Conservation (phyloP, 2,797 vertebrate genomes). For the Paedocypris micromegethes region DNA sequence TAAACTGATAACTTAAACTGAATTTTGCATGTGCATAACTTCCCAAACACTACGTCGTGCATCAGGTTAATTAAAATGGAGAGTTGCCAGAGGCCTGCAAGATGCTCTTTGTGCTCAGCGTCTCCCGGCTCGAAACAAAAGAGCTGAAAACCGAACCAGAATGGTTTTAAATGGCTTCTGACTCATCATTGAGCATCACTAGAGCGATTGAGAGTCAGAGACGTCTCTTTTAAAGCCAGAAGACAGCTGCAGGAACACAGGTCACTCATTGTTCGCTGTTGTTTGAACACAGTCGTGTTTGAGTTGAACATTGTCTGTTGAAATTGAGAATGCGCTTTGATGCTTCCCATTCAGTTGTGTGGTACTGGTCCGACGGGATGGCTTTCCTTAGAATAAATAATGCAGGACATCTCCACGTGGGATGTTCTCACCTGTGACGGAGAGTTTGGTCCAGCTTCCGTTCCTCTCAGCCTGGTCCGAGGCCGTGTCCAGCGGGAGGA, state of each 20-base stretch:
- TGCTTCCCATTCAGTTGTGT: conserved; percentile 12
- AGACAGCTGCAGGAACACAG: conserved; percentile 30
- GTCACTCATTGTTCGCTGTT: conserved; percentile 28
- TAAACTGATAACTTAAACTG: too few species aligned
- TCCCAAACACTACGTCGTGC: too few species aligned
- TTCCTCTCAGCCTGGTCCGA: conserved; percentile 75
- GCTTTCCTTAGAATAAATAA: conserved; percentile 10
- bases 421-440: conserved; percentile 74
- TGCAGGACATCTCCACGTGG: not conserved
- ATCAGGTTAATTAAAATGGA: not conserved
- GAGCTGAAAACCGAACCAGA: conserved; percentile 7
- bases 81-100: conserved; percentile 1
- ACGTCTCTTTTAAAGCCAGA: not conserved
- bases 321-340: conserved; percentile 4
- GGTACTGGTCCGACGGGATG: not conserved
- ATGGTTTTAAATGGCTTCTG: conserved; percentile 16
- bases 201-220: not conserved
- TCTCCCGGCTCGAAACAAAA: not conserved
- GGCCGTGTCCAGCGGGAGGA: conserved; percentile 78
- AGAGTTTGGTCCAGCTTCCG: conserved; percentile 83
- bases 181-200: too few species aligned
- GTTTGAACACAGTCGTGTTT: conserved; percentile 13
- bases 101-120: conserved; percentile 15
- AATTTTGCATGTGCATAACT: too few species aligned
- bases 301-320: conserved; percentile 20